Evolutionary conservation across 2,113 vertebrate species (phyloP), one percentile per base, ranked within the genome.

Genomic region (Excalfactoria chinensis): DNA sequence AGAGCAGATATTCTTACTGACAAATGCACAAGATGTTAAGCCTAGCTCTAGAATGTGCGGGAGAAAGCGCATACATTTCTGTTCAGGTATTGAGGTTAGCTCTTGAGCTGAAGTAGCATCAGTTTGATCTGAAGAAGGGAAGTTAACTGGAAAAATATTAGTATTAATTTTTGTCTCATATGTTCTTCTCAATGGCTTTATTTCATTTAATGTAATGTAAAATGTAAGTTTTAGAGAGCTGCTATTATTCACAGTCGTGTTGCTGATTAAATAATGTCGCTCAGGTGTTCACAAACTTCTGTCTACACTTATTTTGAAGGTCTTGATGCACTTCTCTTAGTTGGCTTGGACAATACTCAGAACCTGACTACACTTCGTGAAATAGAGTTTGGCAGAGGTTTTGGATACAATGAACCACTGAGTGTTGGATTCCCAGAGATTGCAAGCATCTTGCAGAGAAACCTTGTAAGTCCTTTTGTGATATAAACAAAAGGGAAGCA

Each of bases 311-410:
- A 13, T 35, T 11, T 92, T 58, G 23, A 89, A 99, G 99, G 98
- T 8, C 60, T 99, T 79, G 97, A 97, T 84, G 98, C 98, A 22
- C 95, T 99, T 77, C 95, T 99, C 4, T 25, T 96, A 3, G 93
- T 98, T 89, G 98, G 98, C 17, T 87, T 99, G 95, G 98, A 98
- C 72, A 97, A 97, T 30, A 94, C 69, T 6, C 94, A 84, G 21
- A 95, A 97, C 51, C 55, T 97, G 58, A 83, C 92, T 53, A 97
- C 98, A 62, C 97, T 99, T 75, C 98, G 98, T 95, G 98, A 98
- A 95, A 83, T 99, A 60, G 98, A 99, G 88, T 99, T 99, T 80
- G 99, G 98, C 30, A 97, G 98, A 95, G 98, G 99, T 4, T 98
- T 99, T 69, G 92, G 83, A 8, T 98, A 98, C 95, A 96, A 90